phyloP scores from a whole-genome alignment of 2,113 vertebrate genomes.

The Hystrix brachyura region DNA sequence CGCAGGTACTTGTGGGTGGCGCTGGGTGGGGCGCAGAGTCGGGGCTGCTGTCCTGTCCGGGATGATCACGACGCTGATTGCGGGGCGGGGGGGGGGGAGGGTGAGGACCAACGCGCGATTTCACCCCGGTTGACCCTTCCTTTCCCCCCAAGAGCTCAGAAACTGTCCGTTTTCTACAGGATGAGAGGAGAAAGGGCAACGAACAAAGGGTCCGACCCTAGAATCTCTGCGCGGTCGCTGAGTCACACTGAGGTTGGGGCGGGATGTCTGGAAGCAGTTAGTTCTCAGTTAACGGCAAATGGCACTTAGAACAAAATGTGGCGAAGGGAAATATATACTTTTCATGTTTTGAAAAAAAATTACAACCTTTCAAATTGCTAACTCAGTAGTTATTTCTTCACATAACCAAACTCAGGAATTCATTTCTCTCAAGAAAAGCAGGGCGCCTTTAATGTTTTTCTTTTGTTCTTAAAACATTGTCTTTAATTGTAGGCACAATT shows the following conservation, averaged over 20 bases:
- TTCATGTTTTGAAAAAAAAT: slow-evolving; percentile 60
- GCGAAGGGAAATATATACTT: slow-evolving; percentile 70
- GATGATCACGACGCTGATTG: not conserved
- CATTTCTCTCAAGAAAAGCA: slow-evolving; percentile 24
- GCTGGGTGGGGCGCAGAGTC: rapidly evolving
- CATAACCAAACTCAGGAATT: slow-evolving; percentile 26
- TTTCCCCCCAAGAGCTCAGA: not conserved
- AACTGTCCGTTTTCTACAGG: not conserved
- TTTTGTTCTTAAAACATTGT: slow-evolving; percentile 68
- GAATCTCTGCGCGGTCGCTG: not conserved
- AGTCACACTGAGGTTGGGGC: slow-evolving; percentile 52
- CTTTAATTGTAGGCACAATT: slow-evolving; percentile 56
- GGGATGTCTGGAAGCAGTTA: slow-evolving; percentile 77
- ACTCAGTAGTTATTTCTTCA: slow-evolving; percentile 63
- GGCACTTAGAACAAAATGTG: slow-evolving; percentile 63
- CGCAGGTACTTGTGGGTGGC: not conserved
- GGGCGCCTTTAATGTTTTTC: not conserved
- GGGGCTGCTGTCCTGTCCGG: not conserved
- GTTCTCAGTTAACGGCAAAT: slow-evolving; percentile 56
- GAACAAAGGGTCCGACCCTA: slow-evolving; percentile 1
- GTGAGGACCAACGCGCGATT: not conserved
- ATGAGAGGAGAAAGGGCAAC: not conserved
- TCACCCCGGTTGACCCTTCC: not conserved
- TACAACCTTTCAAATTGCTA: slow-evolving; percentile 7
- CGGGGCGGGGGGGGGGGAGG: too few relatives aligned